phyloP scores from a whole-genome alignment of 2,113 vertebrate genomes.

The Antidorcas marsupialis region DNA sequence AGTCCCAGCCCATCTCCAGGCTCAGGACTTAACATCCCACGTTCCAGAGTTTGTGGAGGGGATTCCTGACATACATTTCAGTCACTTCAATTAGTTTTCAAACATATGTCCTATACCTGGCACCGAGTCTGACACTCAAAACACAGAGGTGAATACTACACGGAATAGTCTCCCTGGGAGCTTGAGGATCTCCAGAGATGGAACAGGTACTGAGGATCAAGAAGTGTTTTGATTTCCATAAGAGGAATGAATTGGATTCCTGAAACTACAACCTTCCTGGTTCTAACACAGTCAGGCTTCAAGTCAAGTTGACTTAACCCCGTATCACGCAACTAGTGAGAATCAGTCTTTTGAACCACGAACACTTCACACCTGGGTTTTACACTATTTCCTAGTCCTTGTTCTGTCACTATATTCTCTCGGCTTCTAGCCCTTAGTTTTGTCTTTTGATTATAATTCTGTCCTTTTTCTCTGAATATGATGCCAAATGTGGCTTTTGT shows the following conservation, averaged over 20 bases:
- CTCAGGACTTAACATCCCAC: background rate
- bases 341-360: background rate
- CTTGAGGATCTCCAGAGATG: background rate
- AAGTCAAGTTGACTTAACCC: background rate
- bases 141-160: background rate
- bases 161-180: background rate
- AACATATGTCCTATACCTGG: background rate
- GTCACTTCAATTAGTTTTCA: background rate
- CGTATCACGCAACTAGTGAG: background rate
- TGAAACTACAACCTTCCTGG: background rate
- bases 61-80: background rate
- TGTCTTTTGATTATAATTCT: constrained; percentile 17
- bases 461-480: background rate
- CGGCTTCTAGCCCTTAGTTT: background rate
- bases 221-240: background rate
- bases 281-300: background rate
- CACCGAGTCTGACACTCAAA: background rate
- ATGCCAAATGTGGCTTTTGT: background rate
- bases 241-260: background rate
- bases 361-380: background rate
- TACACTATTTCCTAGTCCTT: background rate
- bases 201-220: background rate
- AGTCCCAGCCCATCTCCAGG: background rate
- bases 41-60: background rate
- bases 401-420: background rate